These are phyloP conservation scores for Excalfactoria chinensis DNA, from an alignment of 2,113 vertebrate genomes.

Conservation along the genomic window DNA sequence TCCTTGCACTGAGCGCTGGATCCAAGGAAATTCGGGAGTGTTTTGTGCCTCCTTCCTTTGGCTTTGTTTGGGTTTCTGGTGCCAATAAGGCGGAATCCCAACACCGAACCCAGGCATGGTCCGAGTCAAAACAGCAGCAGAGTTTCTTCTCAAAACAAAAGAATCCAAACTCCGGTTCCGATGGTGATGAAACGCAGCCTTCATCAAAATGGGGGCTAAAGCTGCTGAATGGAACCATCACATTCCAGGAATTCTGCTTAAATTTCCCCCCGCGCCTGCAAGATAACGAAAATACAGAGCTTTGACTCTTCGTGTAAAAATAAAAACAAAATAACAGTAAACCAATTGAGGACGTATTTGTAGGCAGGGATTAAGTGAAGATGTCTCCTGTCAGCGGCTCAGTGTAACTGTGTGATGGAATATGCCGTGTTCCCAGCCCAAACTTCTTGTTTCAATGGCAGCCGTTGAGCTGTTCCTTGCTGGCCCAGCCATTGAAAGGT, in stretches of 20 bases:
- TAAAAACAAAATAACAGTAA: neutral
- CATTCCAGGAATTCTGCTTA: neutral
- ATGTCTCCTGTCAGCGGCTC: neutral
- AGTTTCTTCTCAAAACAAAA: slow-evolving; percentile 2
- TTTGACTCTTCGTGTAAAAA: neutral
- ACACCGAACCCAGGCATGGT: neutral
- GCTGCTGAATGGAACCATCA: neutral
- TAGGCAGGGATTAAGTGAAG: neutral
- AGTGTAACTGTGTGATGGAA: neutral
- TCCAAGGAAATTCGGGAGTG: neutral
- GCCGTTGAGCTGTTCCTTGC: neutral
- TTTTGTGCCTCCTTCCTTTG: neutral
- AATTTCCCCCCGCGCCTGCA: neutral
- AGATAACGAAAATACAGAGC: neutral
- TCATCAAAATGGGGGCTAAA: neutral
- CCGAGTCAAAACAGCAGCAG: neutral
- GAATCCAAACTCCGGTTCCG: neutral
- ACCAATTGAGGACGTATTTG: neutral
- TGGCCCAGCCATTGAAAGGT: neutral
- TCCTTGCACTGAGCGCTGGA: neutral
- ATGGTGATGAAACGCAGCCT: neutral
- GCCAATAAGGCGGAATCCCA: neutral
- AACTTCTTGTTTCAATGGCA: neutral
- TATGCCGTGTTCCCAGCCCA: neutral
- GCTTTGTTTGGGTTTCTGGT: neutral